Base-by-base conservation (phyloP, 2,113 vertebrate genomes). In the Alethe diademata region DNA sequence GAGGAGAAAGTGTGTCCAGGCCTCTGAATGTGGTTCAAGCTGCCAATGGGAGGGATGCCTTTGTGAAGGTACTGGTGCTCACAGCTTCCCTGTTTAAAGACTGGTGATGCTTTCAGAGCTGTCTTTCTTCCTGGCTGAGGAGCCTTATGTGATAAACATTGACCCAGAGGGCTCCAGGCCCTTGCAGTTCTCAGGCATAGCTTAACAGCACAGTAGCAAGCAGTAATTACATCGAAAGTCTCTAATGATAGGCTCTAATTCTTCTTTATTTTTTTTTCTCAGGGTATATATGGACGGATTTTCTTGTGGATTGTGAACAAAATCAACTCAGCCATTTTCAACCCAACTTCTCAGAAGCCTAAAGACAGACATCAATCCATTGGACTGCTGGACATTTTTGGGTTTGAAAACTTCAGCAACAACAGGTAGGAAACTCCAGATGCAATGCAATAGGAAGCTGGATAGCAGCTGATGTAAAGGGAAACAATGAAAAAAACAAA, bases 261-360 rank as follows among this genome's bases (percentile, higher is more conserved):
- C 45, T 61, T 58, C 48, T n/a, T 20, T 75, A 11, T 70, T 78
- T 65, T 69, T 90, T 95, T 28, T 92, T 72, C 69, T 35, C 96
- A 99, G 99, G 98, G 98, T 45, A 99, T 99, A 89, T 99, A 99
- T 58, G 99, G 99, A 33, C 97, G 92, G 67, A 97, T 99, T 87
- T 99, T 99, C 96, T 95, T 99, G 69, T 99, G 99, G 99, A 98
- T 99, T 6, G 99, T 99, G 90, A 98, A 98, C 70, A 99, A 99
- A 97, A 99, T 99, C 90, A 99, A 99, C 75, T 75, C 95, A 17
- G 98, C 98, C 11, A 98, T 99, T 96, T 98, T 97, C 97, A 99
- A 98, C 12, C 96, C 97, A 5, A 3, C 97, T n/a, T 69, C 97
- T 24, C 97, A 98, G 78, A 98, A 98, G 25, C 73, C 97, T 26